Base-by-base conservation (phyloP, 1,140 invertebrate species). In the Formica exsecta region DNA sequence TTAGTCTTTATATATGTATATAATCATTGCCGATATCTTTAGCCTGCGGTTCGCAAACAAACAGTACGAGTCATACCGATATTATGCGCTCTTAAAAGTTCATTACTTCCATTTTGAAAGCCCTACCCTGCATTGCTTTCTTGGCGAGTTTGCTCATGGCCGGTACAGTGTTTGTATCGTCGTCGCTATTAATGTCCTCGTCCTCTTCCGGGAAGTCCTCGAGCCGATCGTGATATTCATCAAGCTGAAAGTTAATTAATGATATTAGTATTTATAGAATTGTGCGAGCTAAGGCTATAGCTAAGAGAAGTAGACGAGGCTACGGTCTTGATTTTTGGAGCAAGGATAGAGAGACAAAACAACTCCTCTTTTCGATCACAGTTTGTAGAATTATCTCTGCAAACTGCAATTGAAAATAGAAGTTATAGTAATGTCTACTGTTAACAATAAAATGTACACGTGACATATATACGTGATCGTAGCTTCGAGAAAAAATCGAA, bases 91-190 rank as follows among this genome's bases (percentile, higher is more conserved):
- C 70, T 93, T 86, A 95, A 92, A 93, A 95, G 85, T 95, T 92
- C 92, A 95, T 95, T n/a, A 94, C 94, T 91, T 95, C 94, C 94
- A 96, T 95, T 85, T 95, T 94, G 86, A 96, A 96, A 65, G 93
- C 91, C 87, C 94, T 95, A 41, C 93, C 92, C 83, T 92, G 89
- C 66, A 94, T 90, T 29, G 93, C 92, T 29, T 93, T 94, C 0
- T 93, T 86, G 8, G 89, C 90, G 19, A 94, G 92, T 54, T 92
- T 92, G 65, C 81, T 73, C 59, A 93, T 92, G n/a, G 92, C 87
- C 38, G 92, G 92, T 77, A 91, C 92, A 25, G 87, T 88, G 76
- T 95, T 94, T 73, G 93, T 94, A 61, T 94, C 93, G 61, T 94
- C 94, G 73, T 95, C 94, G 80, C 93, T 95, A n/a, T 94, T 94